phyloP scores from a whole-genome alignment of 2,888 invertebrate species.

The Tetragnatha montana region DNA sequence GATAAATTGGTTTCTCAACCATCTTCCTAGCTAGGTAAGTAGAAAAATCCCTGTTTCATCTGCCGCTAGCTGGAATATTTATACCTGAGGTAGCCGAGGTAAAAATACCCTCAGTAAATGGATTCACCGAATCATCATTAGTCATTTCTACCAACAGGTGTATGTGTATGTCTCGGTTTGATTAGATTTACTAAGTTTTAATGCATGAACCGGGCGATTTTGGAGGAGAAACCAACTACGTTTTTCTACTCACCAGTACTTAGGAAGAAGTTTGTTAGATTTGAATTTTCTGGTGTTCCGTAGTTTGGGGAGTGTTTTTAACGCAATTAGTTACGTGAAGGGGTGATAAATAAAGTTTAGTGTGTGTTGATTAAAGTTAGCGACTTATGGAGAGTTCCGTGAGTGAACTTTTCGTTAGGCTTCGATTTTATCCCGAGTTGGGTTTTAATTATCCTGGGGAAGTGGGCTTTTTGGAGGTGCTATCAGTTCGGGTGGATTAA shows the following conservation, averaged over 20 bases:
- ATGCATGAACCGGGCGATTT: background rate
- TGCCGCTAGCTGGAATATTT: slow-evolving; percentile 35
- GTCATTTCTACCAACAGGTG: slow-evolving; percentile 58
- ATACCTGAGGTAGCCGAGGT: slow-evolving; percentile 1
- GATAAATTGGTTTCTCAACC: slow-evolving; percentile 33
- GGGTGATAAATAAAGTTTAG: background rate
- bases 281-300: background rate
- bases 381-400: background rate
- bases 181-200: slow-evolving; percentile 15
- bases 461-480: no score
- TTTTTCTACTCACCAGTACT: background rate
- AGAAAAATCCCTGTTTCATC: slow-evolving; percentile 23
- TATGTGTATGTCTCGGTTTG: slow-evolving; percentile 10
- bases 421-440: no score
- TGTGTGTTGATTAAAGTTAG: background rate
- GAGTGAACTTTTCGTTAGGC: no score
- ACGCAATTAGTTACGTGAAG: background rate
- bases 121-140: slow-evolving; percentile 48
- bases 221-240: background rate
- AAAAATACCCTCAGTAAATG: slow-evolving; percentile 53
- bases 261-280: background rate
- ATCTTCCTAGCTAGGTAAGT: slow-evolving; percentile 15
- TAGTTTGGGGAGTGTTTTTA: background rate
- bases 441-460: no score
- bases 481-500: no score